phyloP scores from a whole-genome alignment of 2,888 invertebrate species.

The Trachelus stipa region DNA sequence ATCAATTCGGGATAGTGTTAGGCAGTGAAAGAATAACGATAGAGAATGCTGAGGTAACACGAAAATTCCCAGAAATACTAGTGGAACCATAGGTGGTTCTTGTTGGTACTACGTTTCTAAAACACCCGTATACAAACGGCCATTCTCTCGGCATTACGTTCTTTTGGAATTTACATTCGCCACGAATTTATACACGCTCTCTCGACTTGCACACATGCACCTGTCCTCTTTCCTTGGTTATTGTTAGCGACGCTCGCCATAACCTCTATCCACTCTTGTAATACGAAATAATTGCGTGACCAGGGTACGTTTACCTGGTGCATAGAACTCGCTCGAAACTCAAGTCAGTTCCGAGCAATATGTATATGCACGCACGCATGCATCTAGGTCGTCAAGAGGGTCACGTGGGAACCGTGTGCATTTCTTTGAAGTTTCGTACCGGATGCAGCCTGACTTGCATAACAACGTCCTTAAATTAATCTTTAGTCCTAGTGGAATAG shows the following conservation, averaged over 20 bases:
- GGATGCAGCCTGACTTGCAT: constrained; percentile 19
- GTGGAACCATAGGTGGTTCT: background rate
- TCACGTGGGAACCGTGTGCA: constrained; percentile 9
- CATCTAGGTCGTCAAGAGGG: background rate
- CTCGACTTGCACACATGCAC: background rate
- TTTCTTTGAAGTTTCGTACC: constrained; percentile 19
- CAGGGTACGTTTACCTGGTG: background rate
- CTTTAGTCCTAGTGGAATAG: background rate
- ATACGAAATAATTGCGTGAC: background rate
- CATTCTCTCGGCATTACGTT: background rate
- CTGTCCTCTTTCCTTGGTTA: background rate
- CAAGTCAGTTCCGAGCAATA: background rate
- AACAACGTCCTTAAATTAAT: constrained; percentile 15
- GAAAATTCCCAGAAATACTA: background rate
- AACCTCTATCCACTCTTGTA: background rate
- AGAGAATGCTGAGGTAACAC: background rate
- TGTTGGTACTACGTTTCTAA: background rate
- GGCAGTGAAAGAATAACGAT: background rate
- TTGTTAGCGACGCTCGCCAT: background rate
- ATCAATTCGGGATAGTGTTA: background rate
- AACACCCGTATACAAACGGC: background rate
- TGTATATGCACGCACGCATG: background rate
- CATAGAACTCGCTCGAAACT: background rate
- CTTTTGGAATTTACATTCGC: background rate
- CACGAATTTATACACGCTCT: background rate